Conservation (phyloP, 64 coral and sea anemone species). For the Montipora foliosa region DNA sequence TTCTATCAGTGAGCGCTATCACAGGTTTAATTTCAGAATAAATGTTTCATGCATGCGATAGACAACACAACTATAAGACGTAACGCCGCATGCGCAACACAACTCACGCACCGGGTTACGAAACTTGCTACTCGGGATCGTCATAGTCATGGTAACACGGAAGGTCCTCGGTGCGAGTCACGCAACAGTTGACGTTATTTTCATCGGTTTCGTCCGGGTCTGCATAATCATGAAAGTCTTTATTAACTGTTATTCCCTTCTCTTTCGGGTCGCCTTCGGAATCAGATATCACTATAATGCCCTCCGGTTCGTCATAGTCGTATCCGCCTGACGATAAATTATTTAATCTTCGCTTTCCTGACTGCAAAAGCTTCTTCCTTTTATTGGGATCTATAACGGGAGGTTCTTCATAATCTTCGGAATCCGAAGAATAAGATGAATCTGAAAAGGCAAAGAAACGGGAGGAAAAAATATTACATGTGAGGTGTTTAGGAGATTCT, state of each 20-base stretch:
- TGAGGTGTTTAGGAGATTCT: neutral
- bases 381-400: neutral
- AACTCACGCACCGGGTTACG: neutral
- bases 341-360: slow-evolving; percentile 1
- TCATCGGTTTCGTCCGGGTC: slow-evolving; percentile 19
- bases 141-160: slow-evolving; percentile 40
- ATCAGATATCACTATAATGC: slow-evolving; percentile 20
- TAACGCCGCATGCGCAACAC: neutral
- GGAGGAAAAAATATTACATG: neutral
- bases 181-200: slow-evolving; percentile 3
- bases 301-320: slow-evolving; percentile 44
- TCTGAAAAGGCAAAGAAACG: slow-evolving; percentile 3
- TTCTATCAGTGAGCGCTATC: too few species aligned
- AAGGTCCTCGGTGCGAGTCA: neutral
- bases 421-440: slow-evolving; percentile 26
- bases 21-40: too few species aligned
- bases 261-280: neutral
- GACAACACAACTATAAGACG: neutral
- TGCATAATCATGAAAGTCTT: slow-evolving; percentile 43
- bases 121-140: neutral
- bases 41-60: neutral
- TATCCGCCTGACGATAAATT: slow-evolving; percentile 20
- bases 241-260: slow-evolving; percentile 1
- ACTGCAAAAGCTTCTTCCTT: neutral
- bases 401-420: slow-evolving; percentile 38